Evolutionary conservation across 2,113 vertebrate species (phyloP).

Genomic region (Pandion haliaetus): DNA sequence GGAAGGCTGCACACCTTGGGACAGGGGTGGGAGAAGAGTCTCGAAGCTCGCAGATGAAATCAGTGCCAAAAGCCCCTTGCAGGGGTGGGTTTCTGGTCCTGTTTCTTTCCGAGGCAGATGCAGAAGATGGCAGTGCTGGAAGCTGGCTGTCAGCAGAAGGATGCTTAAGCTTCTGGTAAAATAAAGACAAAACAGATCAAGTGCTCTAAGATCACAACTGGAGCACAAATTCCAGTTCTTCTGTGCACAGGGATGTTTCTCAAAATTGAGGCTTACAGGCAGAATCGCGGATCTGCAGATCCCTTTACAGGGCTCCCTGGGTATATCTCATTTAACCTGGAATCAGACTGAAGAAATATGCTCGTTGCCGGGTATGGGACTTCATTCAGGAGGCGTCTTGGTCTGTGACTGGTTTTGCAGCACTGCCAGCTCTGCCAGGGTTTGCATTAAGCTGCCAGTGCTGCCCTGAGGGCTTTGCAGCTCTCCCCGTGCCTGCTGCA

Average conservation of each 20-base stretch:
- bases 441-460: too few species aligned
- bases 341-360: neutral
- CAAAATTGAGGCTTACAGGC: neutral
- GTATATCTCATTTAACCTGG: too few species aligned
- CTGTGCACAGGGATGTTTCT: neutral
- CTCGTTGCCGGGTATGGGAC: rapidly evolving
- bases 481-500: neutral
- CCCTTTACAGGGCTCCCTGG: neutral
- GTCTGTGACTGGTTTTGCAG: neutral
- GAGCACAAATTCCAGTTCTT: neutral
- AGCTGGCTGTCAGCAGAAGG: neutral
- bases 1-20: neutral
- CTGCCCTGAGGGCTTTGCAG: neutral
- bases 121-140: neutral
- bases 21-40: neutral
- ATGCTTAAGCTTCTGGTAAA: too few species aligned
- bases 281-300: rapidly evolving
- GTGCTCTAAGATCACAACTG: neutral
- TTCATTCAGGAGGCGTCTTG: neutral
- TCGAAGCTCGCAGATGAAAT: neutral
- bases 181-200: neutral
- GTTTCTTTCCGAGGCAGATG: too few species aligned
- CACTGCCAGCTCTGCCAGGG: neutral
- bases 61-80: rapidly evolving
- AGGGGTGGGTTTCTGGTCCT: neutral